A percentile compares a stretch with the other conserved stretches of the same genome.
Conservation (phyloP, 2,888 invertebrate species). For the Flexamia atlantica region DNA sequence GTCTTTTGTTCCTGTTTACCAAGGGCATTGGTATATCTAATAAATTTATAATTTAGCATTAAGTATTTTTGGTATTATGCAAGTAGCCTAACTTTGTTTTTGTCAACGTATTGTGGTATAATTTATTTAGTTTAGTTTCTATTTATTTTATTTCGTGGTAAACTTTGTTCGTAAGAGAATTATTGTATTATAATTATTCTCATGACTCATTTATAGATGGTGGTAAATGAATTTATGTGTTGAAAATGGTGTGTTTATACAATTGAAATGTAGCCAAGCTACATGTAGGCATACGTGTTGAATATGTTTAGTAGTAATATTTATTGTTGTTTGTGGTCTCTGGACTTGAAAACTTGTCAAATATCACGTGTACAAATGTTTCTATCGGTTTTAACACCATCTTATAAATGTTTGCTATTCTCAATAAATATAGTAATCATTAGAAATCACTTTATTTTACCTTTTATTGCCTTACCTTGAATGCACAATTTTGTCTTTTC, state of each 20-base stretch:
- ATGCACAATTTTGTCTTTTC: too few relatives aligned
- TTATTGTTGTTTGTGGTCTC: neutral
- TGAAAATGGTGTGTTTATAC: conserved; percentile 23
- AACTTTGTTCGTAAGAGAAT: neutral
- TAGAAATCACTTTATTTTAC: neutral
- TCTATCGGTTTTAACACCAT: neutral
- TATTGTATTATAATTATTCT: neutral
- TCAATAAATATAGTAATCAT: conserved; percentile 31
- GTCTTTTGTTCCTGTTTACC: conserved; percentile 1
- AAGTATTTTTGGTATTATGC: neutral
- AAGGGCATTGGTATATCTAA: neutral
- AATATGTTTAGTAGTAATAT: conserved; percentile 12
- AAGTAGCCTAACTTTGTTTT: neutral
- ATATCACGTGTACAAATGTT: conserved; percentile 25
- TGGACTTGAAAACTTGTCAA: neutral
- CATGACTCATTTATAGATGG: neutral
- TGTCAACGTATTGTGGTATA: neutral
- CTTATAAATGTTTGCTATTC: conserved; percentile 3
- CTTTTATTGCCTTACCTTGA: neutral
- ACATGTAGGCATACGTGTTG: neutral
- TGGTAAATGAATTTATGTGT: neutral
- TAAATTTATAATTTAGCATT: neutral
- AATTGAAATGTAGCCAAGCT: conserved; percentile 8
- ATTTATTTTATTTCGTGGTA: neutral
- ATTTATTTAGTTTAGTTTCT: neutral